Percentiles rank a stretch among this genome's conserved stretches.
Evolutionary conservation across 2,888 invertebrate species (phyloP).

Genomic region (Euplexia lucipara): DNA sequence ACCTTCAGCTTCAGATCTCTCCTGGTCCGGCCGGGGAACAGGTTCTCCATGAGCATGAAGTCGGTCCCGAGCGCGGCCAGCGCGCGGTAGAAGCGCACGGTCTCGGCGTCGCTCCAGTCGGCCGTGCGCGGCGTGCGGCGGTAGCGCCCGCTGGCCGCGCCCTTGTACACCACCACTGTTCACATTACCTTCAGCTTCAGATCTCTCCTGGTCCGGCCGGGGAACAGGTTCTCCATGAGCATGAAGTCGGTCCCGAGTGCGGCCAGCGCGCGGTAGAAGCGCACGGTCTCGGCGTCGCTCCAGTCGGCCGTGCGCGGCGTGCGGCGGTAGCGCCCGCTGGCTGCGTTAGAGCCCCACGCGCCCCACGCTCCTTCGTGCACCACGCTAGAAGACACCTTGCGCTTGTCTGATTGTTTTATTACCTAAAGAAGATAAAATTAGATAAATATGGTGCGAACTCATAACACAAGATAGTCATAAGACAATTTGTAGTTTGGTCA

Average conservation of each 20-base stretch:
- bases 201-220: conserved; percentile 94
- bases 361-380: conserved; percentile 92
- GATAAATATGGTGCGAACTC: background rate
- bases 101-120: conserved; percentile 95
- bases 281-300: conserved; percentile 95
- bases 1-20: conserved; percentile 96
- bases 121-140: conserved; percentile 92
- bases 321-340: conserved; percentile 92
- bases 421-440: conserved; percentile 77
- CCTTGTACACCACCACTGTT: conserved; percentile 89
- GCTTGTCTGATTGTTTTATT: conserved; percentile 93
- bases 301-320: conserved; percentile 94
- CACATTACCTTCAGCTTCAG: conserved; percentile 94
- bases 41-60: conserved; percentile 96
- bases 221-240: conserved; percentile 96
- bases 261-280: conserved; percentile 97
- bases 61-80: conserved; percentile 97
- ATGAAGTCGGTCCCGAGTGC: conserved; percentile 98
- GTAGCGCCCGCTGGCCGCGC: conserved; percentile 92
- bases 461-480: too few species aligned
- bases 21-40: conserved; percentile 95
- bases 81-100: conserved; percentile 97
- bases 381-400: conserved; percentile 91
- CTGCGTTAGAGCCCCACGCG: conserved; percentile 87
- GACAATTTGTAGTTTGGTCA: background rate